These are phyloP conservation scores for Ochlodes sylvanus DNA, from an alignment of 2,888 invertebrate species.

Conservation along the genomic window DNA sequence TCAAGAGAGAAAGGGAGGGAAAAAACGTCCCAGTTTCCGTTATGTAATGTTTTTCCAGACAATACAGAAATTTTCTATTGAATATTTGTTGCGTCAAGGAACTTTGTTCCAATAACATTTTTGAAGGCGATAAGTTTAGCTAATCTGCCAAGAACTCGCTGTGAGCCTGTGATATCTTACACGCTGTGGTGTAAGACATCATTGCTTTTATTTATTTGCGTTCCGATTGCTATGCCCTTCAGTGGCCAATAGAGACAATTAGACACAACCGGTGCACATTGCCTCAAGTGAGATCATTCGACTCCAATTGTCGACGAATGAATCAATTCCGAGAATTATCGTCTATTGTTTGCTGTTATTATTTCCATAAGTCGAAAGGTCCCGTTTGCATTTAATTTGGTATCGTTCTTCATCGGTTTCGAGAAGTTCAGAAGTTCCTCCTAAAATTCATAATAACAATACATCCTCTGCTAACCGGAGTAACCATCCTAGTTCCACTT, in stretches of 20 bases:
- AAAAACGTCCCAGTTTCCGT: too few species aligned
- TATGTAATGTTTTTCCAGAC: too few species aligned
- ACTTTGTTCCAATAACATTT: too few species aligned
- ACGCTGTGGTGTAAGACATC: background rate
- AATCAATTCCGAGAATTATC: slow-evolving; percentile 44
- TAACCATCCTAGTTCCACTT: too few species aligned
- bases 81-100: too few species aligned
- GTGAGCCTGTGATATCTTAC: too few species aligned
- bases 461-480: too few species aligned
- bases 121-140: too few species aligned
- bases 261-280: slow-evolving; percentile 42
- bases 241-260: slow-evolving; percentile 49
- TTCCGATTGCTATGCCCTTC: slow-evolving; percentile 37
- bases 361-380: background rate
- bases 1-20: too few species aligned
- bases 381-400: background rate
- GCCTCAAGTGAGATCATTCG: slow-evolving; percentile 47
- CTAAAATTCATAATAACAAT: background rate
- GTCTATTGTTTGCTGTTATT: slow-evolving; percentile 4
- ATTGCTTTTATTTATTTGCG: slow-evolving; percentile 21
- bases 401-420: background rate
- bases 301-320: slow-evolving; percentile 27
- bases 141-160: too few species aligned
- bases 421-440: background rate
- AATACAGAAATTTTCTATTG: too few species aligned